Percentiles rank a stretch among this genome's conserved stretches.
Evolutionary conservation across 2,888 invertebrate species (phyloP).

Genomic region (Hylaea fasciaria): DNA sequence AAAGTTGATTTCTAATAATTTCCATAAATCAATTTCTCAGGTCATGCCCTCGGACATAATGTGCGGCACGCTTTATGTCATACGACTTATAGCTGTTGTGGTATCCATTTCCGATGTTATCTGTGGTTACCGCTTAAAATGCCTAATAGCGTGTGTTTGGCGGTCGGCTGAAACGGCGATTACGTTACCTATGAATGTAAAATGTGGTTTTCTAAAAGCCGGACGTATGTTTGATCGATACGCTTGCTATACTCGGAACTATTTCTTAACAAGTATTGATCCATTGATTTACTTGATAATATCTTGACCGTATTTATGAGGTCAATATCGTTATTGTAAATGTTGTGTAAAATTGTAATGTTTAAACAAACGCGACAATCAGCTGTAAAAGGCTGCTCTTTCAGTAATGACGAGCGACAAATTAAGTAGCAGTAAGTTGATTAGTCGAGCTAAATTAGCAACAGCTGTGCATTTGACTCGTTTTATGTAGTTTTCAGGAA

Average conservation of each 20-base stretch:
- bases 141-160: slow-evolving; percentile 40
- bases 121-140: slow-evolving; percentile 44
- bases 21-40: no score
- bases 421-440: slow-evolving; percentile 27
- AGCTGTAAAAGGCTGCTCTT: background rate
- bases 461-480: slow-evolving; percentile 26
- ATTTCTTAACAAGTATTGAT: no score
- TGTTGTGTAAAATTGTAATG: no score
- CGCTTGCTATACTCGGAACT: no score
- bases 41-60: no score
- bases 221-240: background rate
- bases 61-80: no score
- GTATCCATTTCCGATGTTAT: no score
- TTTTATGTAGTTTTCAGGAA: slow-evolving; percentile 3
- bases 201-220: background rate
- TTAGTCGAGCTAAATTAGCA: slow-evolving; percentile 20
- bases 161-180: slow-evolving; percentile 6
- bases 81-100: no score
- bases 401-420: slow-evolving; percentile 27
- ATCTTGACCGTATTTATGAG: no score
- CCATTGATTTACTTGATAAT: no score
- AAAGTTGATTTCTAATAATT: no score
- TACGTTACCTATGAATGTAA: slow-evolving; percentile 7
- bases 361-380: background rate
- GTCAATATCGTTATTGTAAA: no score